phyloP scores from a whole-genome alignment of 2,797 vertebrate species.

The Ispidina lecontei region DNA sequence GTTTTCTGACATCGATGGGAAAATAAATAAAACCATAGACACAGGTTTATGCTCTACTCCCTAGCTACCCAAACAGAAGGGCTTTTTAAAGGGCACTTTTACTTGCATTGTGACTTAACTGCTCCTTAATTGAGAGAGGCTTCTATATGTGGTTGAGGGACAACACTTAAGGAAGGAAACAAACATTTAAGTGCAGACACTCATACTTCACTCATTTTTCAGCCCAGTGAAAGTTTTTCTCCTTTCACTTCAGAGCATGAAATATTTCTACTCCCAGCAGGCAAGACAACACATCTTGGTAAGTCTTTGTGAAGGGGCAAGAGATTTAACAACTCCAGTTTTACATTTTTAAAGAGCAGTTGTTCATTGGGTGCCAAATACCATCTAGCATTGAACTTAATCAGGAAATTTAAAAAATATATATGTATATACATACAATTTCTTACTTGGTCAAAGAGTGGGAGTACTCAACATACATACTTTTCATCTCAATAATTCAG shows the following conservation, averaged over 20 bases:
- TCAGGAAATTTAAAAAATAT: neutral
- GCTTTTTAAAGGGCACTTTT: neutral
- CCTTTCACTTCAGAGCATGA: neutral
- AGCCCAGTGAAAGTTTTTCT: neutral
- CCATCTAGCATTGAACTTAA: neutral
- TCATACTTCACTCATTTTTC: neutral
- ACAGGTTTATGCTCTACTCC: neutral
- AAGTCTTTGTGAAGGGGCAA: neutral
- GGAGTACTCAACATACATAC: neutral
- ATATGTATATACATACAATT: neutral
- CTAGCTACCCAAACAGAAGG: neutral
- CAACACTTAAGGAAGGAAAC: neutral
- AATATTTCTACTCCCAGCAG: neutral
- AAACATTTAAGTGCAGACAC: neutral
- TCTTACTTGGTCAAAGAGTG: neutral
- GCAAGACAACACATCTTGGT: neutral
- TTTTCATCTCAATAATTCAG: neutral
- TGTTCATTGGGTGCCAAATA: neutral
- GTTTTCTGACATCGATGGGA: fast-evolving
- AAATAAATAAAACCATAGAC: fast-evolving
- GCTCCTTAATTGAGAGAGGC: neutral
- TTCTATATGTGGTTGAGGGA: neutral
- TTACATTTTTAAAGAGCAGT: neutral
- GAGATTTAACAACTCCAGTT: neutral
- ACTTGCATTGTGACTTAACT: neutral